Conservation (phyloP, 2,797 vertebrate species). For the Pitangus sulphuratus region DNA sequence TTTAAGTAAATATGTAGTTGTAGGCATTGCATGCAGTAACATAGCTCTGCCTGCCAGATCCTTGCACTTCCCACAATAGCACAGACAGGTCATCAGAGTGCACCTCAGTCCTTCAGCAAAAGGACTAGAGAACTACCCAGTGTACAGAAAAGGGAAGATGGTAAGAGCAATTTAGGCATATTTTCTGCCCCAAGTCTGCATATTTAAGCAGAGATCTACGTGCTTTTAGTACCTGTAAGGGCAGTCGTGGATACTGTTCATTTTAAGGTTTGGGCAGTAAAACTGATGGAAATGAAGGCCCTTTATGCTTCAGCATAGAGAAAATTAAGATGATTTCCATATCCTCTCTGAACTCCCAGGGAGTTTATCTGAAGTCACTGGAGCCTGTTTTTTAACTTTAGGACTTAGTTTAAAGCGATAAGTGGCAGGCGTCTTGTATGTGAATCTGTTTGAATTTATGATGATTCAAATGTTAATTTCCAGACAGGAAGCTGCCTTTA, state of each 20-base stretch:
- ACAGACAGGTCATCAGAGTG: rapidly evolving
- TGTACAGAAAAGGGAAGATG: neutral
- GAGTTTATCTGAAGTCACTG: conserved; percentile 28
- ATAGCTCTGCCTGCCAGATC: neutral
- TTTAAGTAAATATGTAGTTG: neutral
- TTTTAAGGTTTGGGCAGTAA: neutral
- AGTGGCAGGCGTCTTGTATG: neutral
- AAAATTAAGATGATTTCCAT: neutral
- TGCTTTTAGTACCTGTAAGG: neutral
- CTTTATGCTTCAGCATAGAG: neutral
- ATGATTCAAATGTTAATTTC: conserved; percentile 59
- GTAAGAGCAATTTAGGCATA: neutral
- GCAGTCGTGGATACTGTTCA: neutral
- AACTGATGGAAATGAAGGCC: neutral
- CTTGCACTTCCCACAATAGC: rapidly evolving
- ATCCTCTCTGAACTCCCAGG: neutral
- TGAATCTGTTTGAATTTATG: conserved; percentile 49
- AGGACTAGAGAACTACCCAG: neutral
- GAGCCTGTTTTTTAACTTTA: conserved; percentile 35
- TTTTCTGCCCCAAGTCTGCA: neutral
- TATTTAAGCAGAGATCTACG: neutral
- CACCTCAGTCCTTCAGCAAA: neutral
- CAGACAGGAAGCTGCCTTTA: conserved; percentile 58
- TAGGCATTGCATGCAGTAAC: rapidly evolving
- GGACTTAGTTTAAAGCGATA: conserved; percentile 14